A percentile compares a stretch with the other conserved stretches of the same genome.
Evolutionary conservation across 2,888 invertebrate species (phyloP).

Genomic region (Ctenicera cuprea): DNA sequence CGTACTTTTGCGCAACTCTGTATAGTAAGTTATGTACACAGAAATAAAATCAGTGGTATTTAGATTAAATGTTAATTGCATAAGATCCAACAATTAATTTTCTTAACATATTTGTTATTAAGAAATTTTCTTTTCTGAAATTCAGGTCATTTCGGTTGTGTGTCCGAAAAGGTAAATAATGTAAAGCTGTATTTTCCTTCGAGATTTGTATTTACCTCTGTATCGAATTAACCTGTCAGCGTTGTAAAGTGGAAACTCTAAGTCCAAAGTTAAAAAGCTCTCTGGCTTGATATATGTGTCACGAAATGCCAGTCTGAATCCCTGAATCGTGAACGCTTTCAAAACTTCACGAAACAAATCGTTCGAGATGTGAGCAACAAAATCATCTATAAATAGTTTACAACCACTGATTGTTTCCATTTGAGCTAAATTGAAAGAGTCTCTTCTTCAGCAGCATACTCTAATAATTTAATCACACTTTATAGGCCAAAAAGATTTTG

Average conservation of each 20-base stretch:
- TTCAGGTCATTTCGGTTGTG: no score
- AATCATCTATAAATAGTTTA: constrained; percentile 12
- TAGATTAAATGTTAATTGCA: no score
- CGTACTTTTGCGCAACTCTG: no score
- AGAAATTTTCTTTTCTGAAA: no score
- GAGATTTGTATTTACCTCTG: constrained; percentile 2
- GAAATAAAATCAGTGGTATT: no score
- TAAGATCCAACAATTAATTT: no score
- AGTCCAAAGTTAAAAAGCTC: constrained; percentile 26
- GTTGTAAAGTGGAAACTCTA: constrained; percentile 16
- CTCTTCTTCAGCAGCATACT: background rate
- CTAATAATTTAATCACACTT: no score
- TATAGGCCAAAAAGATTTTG: background rate
- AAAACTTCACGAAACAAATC: constrained; percentile 23
- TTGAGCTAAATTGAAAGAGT: background rate
- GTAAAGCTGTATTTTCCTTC: background rate
- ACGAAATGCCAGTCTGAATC: constrained; percentile 17
- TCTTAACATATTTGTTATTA: no score
- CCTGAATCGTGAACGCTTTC: constrained; percentile 21
- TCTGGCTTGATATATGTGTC: constrained; percentile 23
- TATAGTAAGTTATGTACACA: no score
- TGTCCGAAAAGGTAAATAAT: background rate
- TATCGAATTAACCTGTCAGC: constrained; percentile 29
- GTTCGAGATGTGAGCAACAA: constrained; percentile 5
- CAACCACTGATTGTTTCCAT: background rate